Evolutionary conservation across 2,888 invertebrate genomes (phyloP), one percentile per base, ranked within the genome.

Genomic region (Miltochrista miniata): DNA sequence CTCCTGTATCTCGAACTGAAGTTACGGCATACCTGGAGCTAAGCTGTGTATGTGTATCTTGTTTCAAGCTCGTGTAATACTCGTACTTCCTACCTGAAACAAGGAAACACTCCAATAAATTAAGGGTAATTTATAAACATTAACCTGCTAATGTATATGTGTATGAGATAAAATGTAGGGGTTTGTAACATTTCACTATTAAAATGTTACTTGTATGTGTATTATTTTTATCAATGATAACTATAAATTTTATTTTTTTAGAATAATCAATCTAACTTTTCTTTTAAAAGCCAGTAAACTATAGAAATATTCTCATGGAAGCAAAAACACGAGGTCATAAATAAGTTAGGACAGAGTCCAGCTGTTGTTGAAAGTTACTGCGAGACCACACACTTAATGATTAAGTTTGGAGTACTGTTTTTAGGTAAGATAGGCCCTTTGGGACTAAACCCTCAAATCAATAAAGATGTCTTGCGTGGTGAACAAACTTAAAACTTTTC

Each of bases 1-100:
- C 83, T 81, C 76, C 64, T 70, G 69, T 70, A 78, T 74, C 74
- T 79, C 63, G 72, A 74, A 79, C 74, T 77, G 61, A 68, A 68
- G 61, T 72, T 53, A 3, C 15, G 5, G 18, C 9, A 11, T 33
- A 31, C 31, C 15, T 9, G 4, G 7, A 10, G 10, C 45, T 63
- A 57, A 63, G 59, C 56, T 60, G 68, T 58, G 38, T 64, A 74
- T 71, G 74, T 67, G 61, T 57, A 49, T 40, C 47, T 15, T 37
- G 47, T 24, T 56, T 47, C 41, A 11, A 48, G 49, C 53, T 56
- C 51, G 58, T 36, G 14, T 4, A 15, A 5, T 9, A 12, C 34
- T 12, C n/a, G n/a, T 10, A 36, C 10, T 36, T 10, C 14, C 14
- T 36, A 50, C 51, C n/a, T n/a, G n/a, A 54, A 37, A 59, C 51